phyloP scores from a whole-genome alignment of 1,140 invertebrate genomes.

The Cyphomyrmex costatus region DNA sequence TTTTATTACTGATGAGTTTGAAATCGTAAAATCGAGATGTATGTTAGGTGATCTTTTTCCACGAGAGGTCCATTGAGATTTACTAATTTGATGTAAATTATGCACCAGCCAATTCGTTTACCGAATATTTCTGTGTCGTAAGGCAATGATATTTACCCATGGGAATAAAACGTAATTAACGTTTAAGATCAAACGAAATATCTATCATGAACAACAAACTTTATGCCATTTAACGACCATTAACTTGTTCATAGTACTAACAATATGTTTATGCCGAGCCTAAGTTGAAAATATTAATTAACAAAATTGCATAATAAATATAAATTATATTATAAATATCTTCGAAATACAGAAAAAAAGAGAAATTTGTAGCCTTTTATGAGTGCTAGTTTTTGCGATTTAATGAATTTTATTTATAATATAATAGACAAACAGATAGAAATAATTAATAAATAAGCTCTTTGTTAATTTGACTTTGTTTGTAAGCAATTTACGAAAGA shows the following conservation, averaged over 20 bases:
- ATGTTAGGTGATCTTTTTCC: conserved; percentile 35
- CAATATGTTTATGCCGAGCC: background rate
- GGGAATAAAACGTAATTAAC: conserved; percentile 66
- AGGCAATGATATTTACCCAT: conserved; percentile 1
- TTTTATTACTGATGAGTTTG: background rate
- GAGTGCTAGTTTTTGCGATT: conserved; percentile 9
- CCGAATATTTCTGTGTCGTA: conserved; percentile 6
- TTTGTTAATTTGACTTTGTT: background rate
- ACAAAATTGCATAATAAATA: background rate
- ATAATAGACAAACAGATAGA: background rate
- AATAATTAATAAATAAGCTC: conserved; percentile 18
- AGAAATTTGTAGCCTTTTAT: background rate
- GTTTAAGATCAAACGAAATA: conserved; percentile 49
- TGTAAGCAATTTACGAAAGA: background rate
- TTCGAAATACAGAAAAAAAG: background rate
- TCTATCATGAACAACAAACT: background rate
- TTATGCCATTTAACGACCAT: conserved; percentile 3
- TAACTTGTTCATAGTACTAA: conserved; percentile 18
- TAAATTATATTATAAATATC: background rate
- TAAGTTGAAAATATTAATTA: conserved; percentile 62
- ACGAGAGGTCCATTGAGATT: conserved; percentile 41
- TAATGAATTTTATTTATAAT: conserved; percentile 1
- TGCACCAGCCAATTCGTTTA: background rate
- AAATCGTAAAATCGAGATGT: conserved; percentile 48
- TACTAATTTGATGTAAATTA: conserved; percentile 62